Evolutionary conservation across 2,113 vertebrate genomes (phyloP).

Genomic region (Gymnogyps californianus): DNA sequence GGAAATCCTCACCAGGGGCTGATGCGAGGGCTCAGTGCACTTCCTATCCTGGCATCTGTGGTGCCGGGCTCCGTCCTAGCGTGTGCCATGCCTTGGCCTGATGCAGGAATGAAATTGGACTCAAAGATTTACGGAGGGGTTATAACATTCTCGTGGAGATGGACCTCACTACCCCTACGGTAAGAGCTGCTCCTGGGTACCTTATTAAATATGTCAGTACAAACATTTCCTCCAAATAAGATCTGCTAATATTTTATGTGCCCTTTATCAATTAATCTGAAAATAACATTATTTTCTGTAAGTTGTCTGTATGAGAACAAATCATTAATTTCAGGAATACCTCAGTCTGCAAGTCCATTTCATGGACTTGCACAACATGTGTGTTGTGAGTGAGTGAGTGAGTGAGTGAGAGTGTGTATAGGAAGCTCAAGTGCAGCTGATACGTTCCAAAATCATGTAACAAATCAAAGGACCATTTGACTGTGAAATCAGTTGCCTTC

Average conservation of each 20-base stretch:
- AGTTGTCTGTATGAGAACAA: neutral
- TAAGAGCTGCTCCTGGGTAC: neutral
- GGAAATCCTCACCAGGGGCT: neutral
- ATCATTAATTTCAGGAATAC: neutral
- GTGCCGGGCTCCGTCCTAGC: neutral
- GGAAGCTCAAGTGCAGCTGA: neutral
- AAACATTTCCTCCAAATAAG: neutral
- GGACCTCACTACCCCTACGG: neutral
- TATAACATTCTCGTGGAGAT: neutral
- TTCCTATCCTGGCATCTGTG: neutral
- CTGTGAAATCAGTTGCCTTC: neutral
- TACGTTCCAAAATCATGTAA: neutral
- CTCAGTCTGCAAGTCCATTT: neutral
- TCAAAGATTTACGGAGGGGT: neutral
- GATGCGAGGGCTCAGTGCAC: accelerated
- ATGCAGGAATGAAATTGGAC: neutral
- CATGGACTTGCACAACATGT: too few species aligned
- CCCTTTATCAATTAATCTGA: neutral
- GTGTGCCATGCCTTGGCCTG: accelerated
- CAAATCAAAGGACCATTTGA: neutral
- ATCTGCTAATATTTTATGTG: neutral
- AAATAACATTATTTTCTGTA: neutral
- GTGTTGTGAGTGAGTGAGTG: neutral
- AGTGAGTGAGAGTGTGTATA: neutral
- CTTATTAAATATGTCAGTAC: neutral